Evolutionary conservation across 2,888 invertebrate species (phyloP), one percentile per base, ranked within the genome.

Genomic region (Mycalesis mineus): DNA sequence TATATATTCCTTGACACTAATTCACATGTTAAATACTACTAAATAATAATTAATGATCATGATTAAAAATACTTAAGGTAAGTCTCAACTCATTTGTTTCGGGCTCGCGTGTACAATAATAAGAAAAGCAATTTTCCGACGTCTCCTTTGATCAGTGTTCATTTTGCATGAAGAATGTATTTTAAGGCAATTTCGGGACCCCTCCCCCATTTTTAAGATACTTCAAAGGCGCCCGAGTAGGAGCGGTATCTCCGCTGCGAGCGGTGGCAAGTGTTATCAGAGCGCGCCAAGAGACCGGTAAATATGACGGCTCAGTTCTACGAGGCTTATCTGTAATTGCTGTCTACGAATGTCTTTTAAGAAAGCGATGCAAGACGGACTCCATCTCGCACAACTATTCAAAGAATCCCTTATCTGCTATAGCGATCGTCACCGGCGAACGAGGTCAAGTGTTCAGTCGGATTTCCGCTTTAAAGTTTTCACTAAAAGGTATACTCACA

Each of bases 401-500:
- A 88, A 71, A 74, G 72, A 67, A 69, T 65, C 49, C 62, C 57
- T 64, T 69, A 77, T 85, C 86, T 78, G 80, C 72, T 71, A 67
- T 61, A 67, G 68, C 68, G 75, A 84, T 83, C 81, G 75, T 68
- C 69, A 73, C 70, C 70, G 65, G 65, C 68, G 71, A 87, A 83
- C 73, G 74, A 70, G 88, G 88, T 87, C 88, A 87, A 80, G 82
- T 31, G 37, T 69, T 64, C 62, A 63, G 55, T 61, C 50, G 55
- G 49, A 64, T 64, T 69, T 57, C 57, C 52, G 41, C 47, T 51
- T 29, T 36, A 28, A 29, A 44, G 7, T 44, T 44, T 44, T 28
- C 28, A 44, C 28, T 13, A 13, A 44, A 44, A 44, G 9, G 11
- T 4, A 22, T 22, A 90, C 94, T 94, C 91, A 97, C 97, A 90